Evolutionary conservation across 2,888 invertebrate species (phyloP).

Genomic region (Synanthedon andrenaeformis): DNA sequence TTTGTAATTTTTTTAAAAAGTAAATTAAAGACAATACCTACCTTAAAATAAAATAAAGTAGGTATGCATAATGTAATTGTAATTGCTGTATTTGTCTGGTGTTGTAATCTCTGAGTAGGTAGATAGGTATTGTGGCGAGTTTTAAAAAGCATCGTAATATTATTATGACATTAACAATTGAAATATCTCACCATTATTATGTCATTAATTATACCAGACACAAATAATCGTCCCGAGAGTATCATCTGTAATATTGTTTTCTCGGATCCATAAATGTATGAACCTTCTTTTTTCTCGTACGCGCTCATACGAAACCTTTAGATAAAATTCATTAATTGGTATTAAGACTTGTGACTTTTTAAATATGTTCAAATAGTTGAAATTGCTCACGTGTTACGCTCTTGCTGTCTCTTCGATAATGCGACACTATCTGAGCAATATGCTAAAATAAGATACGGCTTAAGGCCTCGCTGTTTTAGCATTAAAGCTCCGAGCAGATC

Average conservation of each 20-base stretch:
- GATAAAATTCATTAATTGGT: not conserved
- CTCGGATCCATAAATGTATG: slow-evolving; percentile 20
- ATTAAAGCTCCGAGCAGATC: slow-evolving; percentile 49
- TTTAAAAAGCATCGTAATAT: not conserved
- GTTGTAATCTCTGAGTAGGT: no score
- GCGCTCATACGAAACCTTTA: slow-evolving; percentile 22
- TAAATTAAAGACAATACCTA: no score
- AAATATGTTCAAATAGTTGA: not conserved
- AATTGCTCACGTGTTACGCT: slow-evolving; percentile 33
- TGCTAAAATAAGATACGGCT: slow-evolving; percentile 53
- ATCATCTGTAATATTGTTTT: slow-evolving; percentile 47
- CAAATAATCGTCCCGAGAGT: slow-evolving; percentile 51
- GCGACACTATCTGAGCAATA: slow-evolving; percentile 23
- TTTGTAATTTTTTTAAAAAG: no score
- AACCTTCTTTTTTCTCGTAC: slow-evolving; percentile 12
- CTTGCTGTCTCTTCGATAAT: slow-evolving; percentile 25
- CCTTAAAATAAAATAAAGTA: no score
- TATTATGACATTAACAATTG: not conserved
- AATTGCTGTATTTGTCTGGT: no score
- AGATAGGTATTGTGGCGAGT: no score
- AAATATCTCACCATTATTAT: slow-evolving; percentile 29
- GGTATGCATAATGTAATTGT: no score
- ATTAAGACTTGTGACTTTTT: not conserved
- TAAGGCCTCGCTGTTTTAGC: slow-evolving; percentile 46
- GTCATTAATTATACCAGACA: slow-evolving; percentile 55